A percentile compares a stretch with the other conserved stretches of the same genome.
These are phyloP conservation scores for Zoanthus sociatus DNA, from an alignment of 92 coral and sea anemone genomes.

Conservation along the genomic window DNA sequence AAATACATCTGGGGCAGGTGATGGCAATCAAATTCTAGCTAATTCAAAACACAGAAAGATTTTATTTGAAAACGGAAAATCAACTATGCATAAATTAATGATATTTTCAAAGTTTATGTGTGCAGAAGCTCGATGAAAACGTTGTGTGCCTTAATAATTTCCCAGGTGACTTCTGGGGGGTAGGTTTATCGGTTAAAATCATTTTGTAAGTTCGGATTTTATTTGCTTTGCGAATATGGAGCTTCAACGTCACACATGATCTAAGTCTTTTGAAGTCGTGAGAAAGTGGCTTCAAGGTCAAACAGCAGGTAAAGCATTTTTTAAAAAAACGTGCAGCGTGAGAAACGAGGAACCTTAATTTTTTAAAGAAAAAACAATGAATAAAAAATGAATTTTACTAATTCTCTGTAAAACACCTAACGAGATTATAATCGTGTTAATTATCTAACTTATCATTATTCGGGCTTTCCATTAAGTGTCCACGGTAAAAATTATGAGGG, in stretches of 20 bases:
- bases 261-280: slow-evolving; percentile 7
- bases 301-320: not conserved
- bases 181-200: not conserved
- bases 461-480: too few relatives aligned
- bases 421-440: too few relatives aligned
- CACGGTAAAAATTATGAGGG: too few relatives aligned
- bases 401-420: too few relatives aligned
- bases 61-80: slow-evolving; percentile 30
- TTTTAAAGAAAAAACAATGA: too few relatives aligned
- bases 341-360: too few relatives aligned
- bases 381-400: too few relatives aligned
- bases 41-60: slow-evolving; percentile 27
- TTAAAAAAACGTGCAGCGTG: not conserved
- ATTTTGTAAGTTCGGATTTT: slow-evolving; percentile 17
- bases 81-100: not conserved
- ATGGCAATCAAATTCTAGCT: slow-evolving; percentile 2
- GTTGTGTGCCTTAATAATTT: not conserved
- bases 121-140: not conserved
- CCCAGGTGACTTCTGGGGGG: not conserved
- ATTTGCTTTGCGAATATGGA: slow-evolving; percentile 30
- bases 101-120: not conserved
- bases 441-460: too few relatives aligned
- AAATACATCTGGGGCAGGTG: not conserved
- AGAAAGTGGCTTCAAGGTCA: not conserved
- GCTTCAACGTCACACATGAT: not conserved